Percentiles rank a stretch among this genome's conserved stretches.
phyloP scores from a whole-genome alignment of 2,113 vertebrate species.

The Setophaga coronata region DNA sequence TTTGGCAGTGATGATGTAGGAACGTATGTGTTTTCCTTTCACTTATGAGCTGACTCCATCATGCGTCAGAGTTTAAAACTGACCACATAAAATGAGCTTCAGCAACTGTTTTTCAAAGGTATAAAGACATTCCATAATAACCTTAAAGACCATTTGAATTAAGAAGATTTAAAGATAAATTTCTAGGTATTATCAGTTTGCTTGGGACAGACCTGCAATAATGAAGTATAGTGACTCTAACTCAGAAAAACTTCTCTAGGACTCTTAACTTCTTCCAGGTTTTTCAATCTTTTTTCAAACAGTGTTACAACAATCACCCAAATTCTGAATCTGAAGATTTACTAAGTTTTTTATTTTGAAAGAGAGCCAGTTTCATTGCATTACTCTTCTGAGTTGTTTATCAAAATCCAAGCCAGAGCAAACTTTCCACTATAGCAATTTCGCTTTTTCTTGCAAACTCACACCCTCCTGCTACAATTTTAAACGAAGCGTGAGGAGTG shows the following conservation, averaged over 20 bases:
- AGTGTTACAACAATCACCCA: not conserved
- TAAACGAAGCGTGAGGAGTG: not conserved
- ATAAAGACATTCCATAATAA: not conserved
- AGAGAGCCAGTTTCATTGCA: not conserved
- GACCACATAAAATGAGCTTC: not conserved
- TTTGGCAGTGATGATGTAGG: not conserved
- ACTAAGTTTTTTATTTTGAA: not conserved
- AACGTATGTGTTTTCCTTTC: not conserved
- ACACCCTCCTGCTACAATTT: not conserved
- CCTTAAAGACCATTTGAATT: not conserved
- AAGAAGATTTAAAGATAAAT: not conserved
- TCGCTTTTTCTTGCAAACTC: not conserved
- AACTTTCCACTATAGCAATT: not conserved
- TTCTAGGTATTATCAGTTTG: not conserved
- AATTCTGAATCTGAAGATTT: not conserved
- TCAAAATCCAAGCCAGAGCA: not conserved
- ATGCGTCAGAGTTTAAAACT: not conserved
- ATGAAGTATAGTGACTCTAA: not conserved
- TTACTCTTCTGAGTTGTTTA: not conserved
- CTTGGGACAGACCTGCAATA: not conserved
- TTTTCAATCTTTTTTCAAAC: not conserved
- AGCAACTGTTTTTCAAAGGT: not conserved
- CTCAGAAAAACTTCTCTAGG: not conserved
- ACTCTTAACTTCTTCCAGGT: not conserved
- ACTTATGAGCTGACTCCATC: not conserved